Base-by-base conservation (phyloP, 2,888 invertebrate genomes). In the Agrilus mali region DNA sequence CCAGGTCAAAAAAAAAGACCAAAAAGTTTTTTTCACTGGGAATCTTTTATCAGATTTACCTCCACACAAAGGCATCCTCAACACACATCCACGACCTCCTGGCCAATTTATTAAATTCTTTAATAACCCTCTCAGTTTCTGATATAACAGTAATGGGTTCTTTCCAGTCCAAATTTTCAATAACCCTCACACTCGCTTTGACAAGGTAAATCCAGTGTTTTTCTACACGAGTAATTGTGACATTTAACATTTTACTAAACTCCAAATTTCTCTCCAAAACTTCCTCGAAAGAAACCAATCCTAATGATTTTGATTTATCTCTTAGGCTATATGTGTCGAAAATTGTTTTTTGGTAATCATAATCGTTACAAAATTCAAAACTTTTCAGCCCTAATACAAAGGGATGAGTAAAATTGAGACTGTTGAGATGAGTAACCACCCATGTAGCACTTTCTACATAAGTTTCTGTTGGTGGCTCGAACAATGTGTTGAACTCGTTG, bases 101-200 rank as follows among this genome's bases (percentile, higher is more conserved):
- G 4, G 65, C 53, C 16, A 52, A 48, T 38, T 51, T 51, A 44
- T 59, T 60, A 54, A 67, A 63, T 44, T 61, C 56, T 22, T 58
- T 53, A 16, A 63, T 39, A 20, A 63, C 46, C 36, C 47, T 41
- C 15, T 58, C 53, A 46, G 58, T 48, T 7, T 60, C 58, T 1
- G 61, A 54, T 14, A 64, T 44, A 15, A 66, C 52, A 3, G 62
- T 61, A 3, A 67, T 54, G 48, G 65, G 61, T 22, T 58, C 55
- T 17, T 51, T 51, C 61, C 60, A 61, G 33, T 57, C 55, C 15
- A 65, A 43, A 4, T 48, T 50, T 27, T 48, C 44, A 36, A 66
- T 44, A 16, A 66, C 48, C 40, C 55, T 50, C 13, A 63, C 55
- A 3, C 58, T 45, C 33, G 59, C 59, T 41, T 57, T 57, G 6